Evolutionary conservation across 2,797 vertebrate species (phyloP).

Genomic region (Psittacula derbiana): DNA sequence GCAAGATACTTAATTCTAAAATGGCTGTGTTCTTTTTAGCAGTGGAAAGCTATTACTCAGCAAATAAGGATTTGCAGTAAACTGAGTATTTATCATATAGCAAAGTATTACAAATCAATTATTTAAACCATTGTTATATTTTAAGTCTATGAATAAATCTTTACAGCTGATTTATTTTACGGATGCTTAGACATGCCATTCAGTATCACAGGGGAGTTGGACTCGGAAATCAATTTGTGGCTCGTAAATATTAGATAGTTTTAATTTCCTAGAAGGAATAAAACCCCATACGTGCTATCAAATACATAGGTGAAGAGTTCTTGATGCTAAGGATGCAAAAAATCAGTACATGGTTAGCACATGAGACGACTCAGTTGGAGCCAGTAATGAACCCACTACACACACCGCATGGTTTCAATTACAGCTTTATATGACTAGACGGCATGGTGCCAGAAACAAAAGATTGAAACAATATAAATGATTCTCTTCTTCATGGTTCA

Average conservation of each 20-base stretch:
- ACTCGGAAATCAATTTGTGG: conserved; percentile 18
- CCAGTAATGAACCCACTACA: conserved; percentile 65
- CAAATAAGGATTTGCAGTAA: conserved; percentile 41
- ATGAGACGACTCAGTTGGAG: conserved; percentile 41
- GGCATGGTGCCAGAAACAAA: conserved; percentile 69
- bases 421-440: conserved; percentile 72
- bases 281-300: conserved; percentile 1
- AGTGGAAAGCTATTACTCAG: conserved; percentile 50
- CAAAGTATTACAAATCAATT: conserved; percentile 31
- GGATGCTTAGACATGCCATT: not conserved
- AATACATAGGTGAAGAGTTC: conserved; percentile 33
- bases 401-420: conserved; percentile 73
- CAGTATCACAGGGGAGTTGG: not conserved
- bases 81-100: not conserved
- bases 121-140: conserved; percentile 31
- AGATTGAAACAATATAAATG: conserved; percentile 50
- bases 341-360: conserved; percentile 56
- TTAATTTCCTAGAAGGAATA: conserved; percentile 37
- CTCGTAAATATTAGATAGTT: conserved; percentile 37
- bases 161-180: conserved; percentile 45
- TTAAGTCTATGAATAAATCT: conserved; percentile 35
- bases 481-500: conserved; percentile 67
- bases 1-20: conserved; percentile 31
- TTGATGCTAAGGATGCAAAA: conserved; percentile 59
- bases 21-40: conserved; percentile 23